phyloP scores from a whole-genome alignment of 2,888 invertebrate species.

The Drosophila mettleri region DNA sequence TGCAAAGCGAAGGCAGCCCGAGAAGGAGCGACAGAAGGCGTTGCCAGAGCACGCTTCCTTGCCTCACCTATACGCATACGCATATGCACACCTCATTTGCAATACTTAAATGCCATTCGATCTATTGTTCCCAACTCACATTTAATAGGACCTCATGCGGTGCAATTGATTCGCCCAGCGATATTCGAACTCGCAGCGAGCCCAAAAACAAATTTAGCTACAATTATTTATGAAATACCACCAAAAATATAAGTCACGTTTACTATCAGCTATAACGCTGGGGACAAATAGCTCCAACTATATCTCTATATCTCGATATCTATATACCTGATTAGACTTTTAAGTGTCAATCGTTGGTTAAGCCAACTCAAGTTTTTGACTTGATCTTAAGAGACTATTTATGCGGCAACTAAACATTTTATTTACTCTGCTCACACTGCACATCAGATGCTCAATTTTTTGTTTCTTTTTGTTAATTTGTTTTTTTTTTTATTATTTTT shows the following conservation, averaged over 20 bases:
- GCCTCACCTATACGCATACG: slow-evolving; percentile 3
- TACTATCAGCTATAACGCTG: neutral
- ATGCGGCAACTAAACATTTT: no score
- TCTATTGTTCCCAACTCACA: slow-evolving; percentile 14
- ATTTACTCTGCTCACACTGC: no score
- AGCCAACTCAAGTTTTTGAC: no score
- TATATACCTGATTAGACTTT: no score
- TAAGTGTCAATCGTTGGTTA: no score
- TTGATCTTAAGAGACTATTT: no score
- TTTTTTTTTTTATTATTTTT: no score
- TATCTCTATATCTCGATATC: no score
- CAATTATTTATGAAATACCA: neutral
- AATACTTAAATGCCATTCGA: slow-evolving; percentile 9
- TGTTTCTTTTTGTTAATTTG: no score
- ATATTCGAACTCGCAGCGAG: neutral
- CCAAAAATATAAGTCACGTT: neutral
- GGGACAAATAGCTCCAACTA: no score
- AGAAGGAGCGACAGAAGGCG: slow-evolving; percentile 4
- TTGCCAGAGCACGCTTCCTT: slow-evolving; percentile 21
- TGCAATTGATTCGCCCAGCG: slow-evolving; percentile 33
- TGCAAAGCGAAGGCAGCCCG: neutral
- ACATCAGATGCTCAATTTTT: no score
- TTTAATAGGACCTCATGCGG: slow-evolving; percentile 20
- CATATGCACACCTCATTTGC: neutral
- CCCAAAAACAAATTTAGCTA: neutral